A percentile compares a stretch with the other conserved stretches of the same genome.
Conservation (phyloP, 2,797 vertebrate species). For the Sebastes steindachneri region DNA sequence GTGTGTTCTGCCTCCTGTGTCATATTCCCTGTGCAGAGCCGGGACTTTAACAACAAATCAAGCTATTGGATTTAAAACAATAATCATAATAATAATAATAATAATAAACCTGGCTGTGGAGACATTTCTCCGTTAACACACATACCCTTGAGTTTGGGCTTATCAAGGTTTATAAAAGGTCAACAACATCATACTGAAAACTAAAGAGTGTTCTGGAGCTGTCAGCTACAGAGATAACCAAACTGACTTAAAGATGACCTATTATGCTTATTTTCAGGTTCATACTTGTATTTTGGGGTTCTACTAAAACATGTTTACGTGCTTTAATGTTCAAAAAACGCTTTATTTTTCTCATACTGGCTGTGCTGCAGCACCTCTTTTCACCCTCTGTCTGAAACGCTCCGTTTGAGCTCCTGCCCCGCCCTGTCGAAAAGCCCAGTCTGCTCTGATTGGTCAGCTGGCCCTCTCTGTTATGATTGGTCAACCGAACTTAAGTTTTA, state of each 20-base stretch:
- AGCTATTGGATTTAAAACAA: constrained; percentile 22
- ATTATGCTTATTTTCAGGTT: too few relatives aligned
- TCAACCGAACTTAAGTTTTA: not conserved
- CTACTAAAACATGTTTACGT: not conserved
- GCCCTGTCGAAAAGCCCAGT: too few relatives aligned
- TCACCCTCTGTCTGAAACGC: not conserved
- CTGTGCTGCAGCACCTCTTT: not conserved
- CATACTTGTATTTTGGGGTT: too few relatives aligned
- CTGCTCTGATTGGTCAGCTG: too few relatives aligned
- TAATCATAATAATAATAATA: constrained; percentile 3
- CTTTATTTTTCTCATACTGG: not conserved
- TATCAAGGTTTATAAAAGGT: constrained; percentile 44
- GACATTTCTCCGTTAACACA: constrained; percentile 25
- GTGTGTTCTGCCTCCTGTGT: constrained; percentile 7
- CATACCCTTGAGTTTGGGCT: constrained; percentile 25
- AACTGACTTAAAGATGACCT: constrained; percentile 10
- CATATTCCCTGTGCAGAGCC: constrained; percentile 4
- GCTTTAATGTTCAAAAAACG: not conserved
- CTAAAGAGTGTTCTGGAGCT: constrained; percentile 24
- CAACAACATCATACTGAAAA: constrained; percentile 34
- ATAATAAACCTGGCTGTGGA: constrained; percentile 12
- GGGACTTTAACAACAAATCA: constrained; percentile 21
- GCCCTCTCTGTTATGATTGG: too few relatives aligned
- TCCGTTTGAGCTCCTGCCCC: too few relatives aligned
- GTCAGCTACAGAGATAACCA: constrained; percentile 37